Evolutionary conservation across 2,888 invertebrate genomes (phyloP).

Genomic region (Tetragnatha montana): DNA sequence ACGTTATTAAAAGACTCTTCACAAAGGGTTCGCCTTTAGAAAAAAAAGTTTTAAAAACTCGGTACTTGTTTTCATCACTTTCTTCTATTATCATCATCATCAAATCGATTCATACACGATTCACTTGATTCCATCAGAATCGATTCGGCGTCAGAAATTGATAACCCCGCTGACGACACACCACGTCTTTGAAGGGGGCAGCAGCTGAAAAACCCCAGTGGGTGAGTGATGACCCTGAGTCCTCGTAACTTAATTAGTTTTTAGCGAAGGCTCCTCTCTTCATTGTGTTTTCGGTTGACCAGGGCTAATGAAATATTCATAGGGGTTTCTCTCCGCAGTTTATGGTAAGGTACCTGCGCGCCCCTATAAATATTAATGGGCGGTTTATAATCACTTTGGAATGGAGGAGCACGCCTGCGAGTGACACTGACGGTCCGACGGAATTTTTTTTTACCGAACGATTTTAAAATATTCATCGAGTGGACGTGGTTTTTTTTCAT

Average conservation of each 20-base stretch:
- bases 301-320: constrained; percentile 58
- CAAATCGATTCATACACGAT: not conserved
- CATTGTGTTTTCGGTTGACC: constrained; percentile 14
- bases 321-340: constrained; percentile 5
- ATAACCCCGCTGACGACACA: not conserved
- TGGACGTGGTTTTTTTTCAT: not conserved
- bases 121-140: constrained; percentile 5
- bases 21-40: no score
- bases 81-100: not conserved
- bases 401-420: constrained; percentile 28
- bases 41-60: no score
- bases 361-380: constrained; percentile 62
- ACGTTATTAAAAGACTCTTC: no score
- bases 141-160: constrained; percentile 6
- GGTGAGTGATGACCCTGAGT: constrained; percentile 30
- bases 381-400: constrained; percentile 53
- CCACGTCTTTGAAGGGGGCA: not conserved
- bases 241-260: constrained; percentile 59
- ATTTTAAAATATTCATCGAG: constrained; percentile 39
- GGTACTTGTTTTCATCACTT: not conserved
- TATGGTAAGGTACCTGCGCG: constrained; percentile 32
- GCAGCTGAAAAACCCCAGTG: not conserved
- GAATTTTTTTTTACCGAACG: constrained; percentile 5
- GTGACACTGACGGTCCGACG: constrained; percentile 56
- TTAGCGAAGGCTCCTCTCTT: constrained; percentile 3